Evolutionary conservation across 2,797 vertebrate species (phyloP), one percentile per base, ranked within the genome.

Genomic region (Pangasius sanitwongsei): DNA sequence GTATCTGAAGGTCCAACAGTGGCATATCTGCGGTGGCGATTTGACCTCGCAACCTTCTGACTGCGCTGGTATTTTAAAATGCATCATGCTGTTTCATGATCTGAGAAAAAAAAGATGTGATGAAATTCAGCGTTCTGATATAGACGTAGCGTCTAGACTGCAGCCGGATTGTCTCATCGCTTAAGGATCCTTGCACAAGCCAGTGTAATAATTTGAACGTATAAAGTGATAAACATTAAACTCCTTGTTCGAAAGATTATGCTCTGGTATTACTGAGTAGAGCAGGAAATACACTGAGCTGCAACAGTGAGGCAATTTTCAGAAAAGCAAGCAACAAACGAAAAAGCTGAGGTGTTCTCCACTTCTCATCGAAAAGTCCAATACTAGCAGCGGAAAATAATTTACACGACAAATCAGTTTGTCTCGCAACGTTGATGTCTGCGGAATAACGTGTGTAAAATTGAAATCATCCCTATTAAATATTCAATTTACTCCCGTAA

Each of bases 381-480:
- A 44, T 23, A 41, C 18, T 37, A 34, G 16, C 34, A 18, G 15
- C 1, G n/a, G 65, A 34, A 69, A 69, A 4, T 5, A 15, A 6
- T n/a, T 9, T 23, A 41, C 7, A 41, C 4, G 34, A 18, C 67
- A 61, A 25, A 61, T 61, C 20, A 5, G 69, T 41, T 23, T 41
- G 69, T 37, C 69, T 41, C 1, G 6, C 18, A 23, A 0, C 3
- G 16, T 72, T 41, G 69, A 41, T 6, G 18, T 41, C 41, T 72
- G 37, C 20, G 9, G 18, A 41, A 9, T 41, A 41, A 23, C 18
- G 7, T 72, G 70, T 41, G 37, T 72, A 74, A 25, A 74, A 80
- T 88, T 55, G 41, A 63, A 65, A 77, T 83, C 37, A 57, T 23
- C 12, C 69, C 41, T 69, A 34, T 87, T 59, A 87, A 90, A 87